Base-by-base conservation (phyloP, 2,888 invertebrate species). In the Sisyra nigra region DNA sequence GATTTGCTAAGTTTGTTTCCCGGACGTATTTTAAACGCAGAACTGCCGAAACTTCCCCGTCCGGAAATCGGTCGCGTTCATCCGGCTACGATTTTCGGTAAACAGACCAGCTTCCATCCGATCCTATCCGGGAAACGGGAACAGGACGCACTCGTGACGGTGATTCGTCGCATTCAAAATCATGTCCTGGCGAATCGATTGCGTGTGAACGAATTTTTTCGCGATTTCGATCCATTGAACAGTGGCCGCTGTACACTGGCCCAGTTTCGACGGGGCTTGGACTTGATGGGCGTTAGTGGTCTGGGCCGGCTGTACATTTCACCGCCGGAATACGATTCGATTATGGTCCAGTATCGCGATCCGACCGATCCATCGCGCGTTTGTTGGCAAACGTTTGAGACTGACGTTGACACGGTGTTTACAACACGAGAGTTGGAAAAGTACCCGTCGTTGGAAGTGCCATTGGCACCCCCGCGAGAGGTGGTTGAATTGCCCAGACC, bases 351-450 rank as follows among this genome's bases (percentile, higher is more conserved):
- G 54, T 86, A 84, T 60, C 58, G 69, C 46, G 81, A 84, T 64
- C 78, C 79, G n/a, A 70, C 76, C 51, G 82, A 84, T 58, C 60
- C 61, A 0, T 66, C 71, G 42, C 69, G 76, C 42, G 67, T 83
- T 35, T 77, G 79, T 57, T 86, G 85, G 84, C 69, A 72, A 45
- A 74, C 76, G 15, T 86, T 86, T 57, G 79, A 78, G 53, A 78
- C 80, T 52, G 84, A 85, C 57, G 74, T 85, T 49, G 80, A 86
- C 54, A 74, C 76, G 55, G 83, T 62, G 3, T 63, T 62, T 49
- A 62, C 60, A 0, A 54, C 55, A 3, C 60, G 60, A 50, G 60
- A 43, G 10, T 14, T 43, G 11, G 43, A 43, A 10, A 43, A 43
- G 18, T 38, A 34, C 19, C 41, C 41, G 2, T 10, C 10, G 4